Base-by-base conservation (phyloP, 37 sponge, comb jelly and placozoan species). In the Spongia lamella region DNA sequence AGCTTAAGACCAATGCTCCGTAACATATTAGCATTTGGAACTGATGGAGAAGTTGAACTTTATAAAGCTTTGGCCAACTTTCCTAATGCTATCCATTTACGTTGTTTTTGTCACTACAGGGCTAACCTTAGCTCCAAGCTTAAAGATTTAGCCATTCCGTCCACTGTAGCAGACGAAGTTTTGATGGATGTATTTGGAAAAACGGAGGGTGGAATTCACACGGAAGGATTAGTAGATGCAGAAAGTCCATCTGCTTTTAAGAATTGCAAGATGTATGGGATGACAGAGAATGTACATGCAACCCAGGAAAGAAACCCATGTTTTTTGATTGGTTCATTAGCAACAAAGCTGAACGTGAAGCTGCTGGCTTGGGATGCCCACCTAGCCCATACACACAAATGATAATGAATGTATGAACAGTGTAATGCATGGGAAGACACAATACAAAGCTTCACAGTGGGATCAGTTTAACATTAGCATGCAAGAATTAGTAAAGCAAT, bases 351-450 rank as follows among this genome's bases (percentile, higher is more conserved):
- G 37, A 47, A 21, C 66, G 77, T 14, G 53, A 62, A 61, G 62
- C 40, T 25, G 77, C 77, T 15, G 77, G 77, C 7, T 52, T 76
- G 26, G 77, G 77, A 1, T 62, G 29, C 15, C 77, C 77, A 47
- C 77, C 77, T 7, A 6, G 16, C 4, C 77, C 77, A 25, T 76
- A 76, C 20, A 76, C 25, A 76, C 77, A 3, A 76, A 76, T 63
- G 77, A 76, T 2, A 52, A 51, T 50, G 77, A 76, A n/a, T 76
- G 64, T 14, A 76, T 55, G 53, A 76, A 76, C 20, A 76, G 62
- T 27, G 54, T 76, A 14, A 6, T 76, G 16, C 61, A 76, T 9
- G 50, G 62, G 24, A 35, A 76, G n/a, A 52, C 62, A 20, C 53
- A 40, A 7, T 49, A 63, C 29, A 76, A 40, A 43, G n/a, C 64